Evolutionary conservation across 1,140 invertebrate genomes (phyloP), one percentile per base, ranked within the genome.

Genomic region (Lordiphosa mommai): DNA sequence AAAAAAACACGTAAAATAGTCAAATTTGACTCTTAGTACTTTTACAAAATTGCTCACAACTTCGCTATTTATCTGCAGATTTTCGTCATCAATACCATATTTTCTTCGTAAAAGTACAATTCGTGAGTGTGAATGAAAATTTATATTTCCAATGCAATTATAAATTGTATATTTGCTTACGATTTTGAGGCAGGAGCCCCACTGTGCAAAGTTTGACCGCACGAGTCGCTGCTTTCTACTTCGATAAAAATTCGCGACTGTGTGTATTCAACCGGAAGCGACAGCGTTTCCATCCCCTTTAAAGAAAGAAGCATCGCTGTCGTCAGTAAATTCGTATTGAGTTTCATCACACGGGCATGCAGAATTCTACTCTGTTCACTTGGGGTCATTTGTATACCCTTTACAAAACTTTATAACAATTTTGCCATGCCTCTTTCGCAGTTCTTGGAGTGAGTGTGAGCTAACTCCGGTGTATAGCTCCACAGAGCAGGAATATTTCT

Each of bases 221-320:
- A 59, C 77, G 72, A 85, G 72, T 70, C 64, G 61, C 64, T 66
- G 61, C 53, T 71, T 85, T 85, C 69, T 60, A 64, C 70, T 67
- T 73, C 56, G 69, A 63, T 84, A 72, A 57, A 72, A 86, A 69
- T 79, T 61, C 79, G 79, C 79, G 79, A 85, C 68, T 85, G 48
- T 67, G 79, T 85, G 73, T 73, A 65, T 57, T 79, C 74, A 79
- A 79, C 69, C 65, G 70, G 65, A 79, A 72, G 55, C 56, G 65
- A 79, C 74, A 69, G 63, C 67, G 49, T 40, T 47, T 56, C 52
- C 72, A 59, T 57, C 64, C 70, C 27, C 48, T 37, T 47, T 27
- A 36, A 33, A 27, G 51, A 69, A 68, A 61, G 50, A 36, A 40
- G 23, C 70, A 55, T 47, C 30, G 51, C 55, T 52, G 56, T 56